These are phyloP conservation scores for Rachycentron canadum DNA, from an alignment of 2,797 vertebrate species.

Conservation along the genomic window DNA sequence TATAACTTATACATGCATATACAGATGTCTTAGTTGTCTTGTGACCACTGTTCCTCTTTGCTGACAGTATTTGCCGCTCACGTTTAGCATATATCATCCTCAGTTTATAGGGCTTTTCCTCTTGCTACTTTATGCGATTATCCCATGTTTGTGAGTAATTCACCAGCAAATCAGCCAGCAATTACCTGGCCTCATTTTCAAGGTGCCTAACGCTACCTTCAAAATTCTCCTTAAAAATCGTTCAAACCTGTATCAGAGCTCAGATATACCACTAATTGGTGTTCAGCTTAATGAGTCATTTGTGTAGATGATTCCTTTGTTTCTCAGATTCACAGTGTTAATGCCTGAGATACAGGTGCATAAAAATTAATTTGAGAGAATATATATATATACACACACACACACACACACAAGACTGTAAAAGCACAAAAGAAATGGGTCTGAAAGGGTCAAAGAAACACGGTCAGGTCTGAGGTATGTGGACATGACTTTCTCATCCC, in stretches of 20 bases:
- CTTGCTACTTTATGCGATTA: conserved; percentile 16
- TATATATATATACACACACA: not conserved
- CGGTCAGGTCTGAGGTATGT: not conserved
- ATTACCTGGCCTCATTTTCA: conserved; percentile 9
- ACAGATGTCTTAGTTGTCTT: conserved; percentile 21
- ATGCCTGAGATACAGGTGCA: conserved; percentile 6
- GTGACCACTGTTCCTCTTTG: not conserved
- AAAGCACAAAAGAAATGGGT: not conserved
- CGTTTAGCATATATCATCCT: conserved; percentile 7
- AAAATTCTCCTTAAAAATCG: not conserved
- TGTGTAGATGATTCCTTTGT: conserved; percentile 13
- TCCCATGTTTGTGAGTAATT: conserved; percentile 21
- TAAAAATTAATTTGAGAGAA: not conserved
- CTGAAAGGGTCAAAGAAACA: not conserved
- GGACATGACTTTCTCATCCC: not conserved
- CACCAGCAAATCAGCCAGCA: not conserved
- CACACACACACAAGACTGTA: not conserved
- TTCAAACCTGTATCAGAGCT: conserved; percentile 8
- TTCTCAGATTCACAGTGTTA: conserved; percentile 11
- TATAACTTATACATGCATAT: conserved; percentile 20
- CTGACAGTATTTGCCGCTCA: not conserved
- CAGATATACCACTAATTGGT: conserved; percentile 9
- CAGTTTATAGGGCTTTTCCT: not conserved
- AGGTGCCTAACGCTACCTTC: conserved; percentile 13
- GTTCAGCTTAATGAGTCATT: conserved; percentile 23